Conservation (phyloP, 2,888 invertebrate genomes). For the Galerucella nymphaeae region DNA sequence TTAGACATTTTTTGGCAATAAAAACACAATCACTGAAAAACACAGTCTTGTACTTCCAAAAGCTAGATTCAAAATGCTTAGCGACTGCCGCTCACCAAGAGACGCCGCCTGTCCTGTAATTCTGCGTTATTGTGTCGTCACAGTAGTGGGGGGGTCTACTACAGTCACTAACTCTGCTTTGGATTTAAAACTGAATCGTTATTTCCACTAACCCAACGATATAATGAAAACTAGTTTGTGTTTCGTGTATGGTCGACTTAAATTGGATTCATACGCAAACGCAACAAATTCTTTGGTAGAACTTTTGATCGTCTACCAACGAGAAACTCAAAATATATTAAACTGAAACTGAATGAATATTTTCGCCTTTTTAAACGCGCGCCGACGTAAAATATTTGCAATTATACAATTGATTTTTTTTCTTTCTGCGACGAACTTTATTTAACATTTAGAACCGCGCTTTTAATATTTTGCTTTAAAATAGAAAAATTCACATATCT, state of each 20-base stretch:
- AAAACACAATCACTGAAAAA: conserved; percentile 43
- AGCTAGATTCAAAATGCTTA: conserved; percentile 40
- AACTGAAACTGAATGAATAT: neutral
- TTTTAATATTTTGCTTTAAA: neutral
- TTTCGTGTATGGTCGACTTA: neutral
- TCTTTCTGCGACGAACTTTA: neutral
- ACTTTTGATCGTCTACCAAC: neutral
- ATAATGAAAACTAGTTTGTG: conserved; percentile 1
- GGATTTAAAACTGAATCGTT: conserved; percentile 6
- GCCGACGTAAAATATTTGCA: conserved; percentile 7
- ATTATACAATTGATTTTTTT: neutral
- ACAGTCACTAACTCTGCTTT: neutral
- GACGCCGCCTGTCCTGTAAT: conserved; percentile 1
- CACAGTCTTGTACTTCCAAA: conserved; percentile 41
- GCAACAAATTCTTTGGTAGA: neutral
- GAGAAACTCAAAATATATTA: neutral
- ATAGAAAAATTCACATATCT: neutral
- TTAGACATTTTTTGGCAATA: conserved; percentile 53
- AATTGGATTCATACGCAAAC: conserved; percentile 10
- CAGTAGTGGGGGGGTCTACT: conserved; percentile 6
- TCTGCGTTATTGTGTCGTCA: conserved; percentile 7
- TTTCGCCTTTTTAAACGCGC: conserved; percentile 1
- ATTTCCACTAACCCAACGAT: conserved; percentile 1
- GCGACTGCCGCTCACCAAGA: conserved; percentile 6
- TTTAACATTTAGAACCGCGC: neutral